Evolutionary conservation across 2,113 vertebrate genomes (phyloP).

Genomic region (Heteronetta atricapilla): DNA sequence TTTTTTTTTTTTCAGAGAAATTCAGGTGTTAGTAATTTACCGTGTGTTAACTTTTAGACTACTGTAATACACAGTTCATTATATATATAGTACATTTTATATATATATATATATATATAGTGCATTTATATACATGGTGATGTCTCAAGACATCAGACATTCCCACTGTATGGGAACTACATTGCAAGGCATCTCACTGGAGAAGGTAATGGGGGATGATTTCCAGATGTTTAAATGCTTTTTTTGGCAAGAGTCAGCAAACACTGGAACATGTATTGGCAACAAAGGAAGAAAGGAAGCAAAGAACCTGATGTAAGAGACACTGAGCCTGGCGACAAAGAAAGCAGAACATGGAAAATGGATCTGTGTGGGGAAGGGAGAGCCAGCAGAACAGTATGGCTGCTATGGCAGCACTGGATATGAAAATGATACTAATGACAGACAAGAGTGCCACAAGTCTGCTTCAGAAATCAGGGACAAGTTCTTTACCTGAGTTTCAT

Average conservation of each 20-base stretch:
- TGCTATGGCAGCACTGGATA: background rate
- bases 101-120: no score
- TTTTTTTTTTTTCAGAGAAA: background rate
- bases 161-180: background rate
- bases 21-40: background rate
- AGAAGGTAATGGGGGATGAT: conserved; percentile 62
- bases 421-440: background rate
- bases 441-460: background rate
- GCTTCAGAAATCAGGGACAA: background rate
- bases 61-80: background rate
- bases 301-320: conserved; percentile 48
- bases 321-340: background rate
- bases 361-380: background rate
- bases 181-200: conserved; percentile 39
- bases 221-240: conserved; percentile 79
- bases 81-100: no score
- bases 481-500: background rate
- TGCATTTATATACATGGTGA: background rate
- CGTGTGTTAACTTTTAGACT: background rate
- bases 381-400: background rate
- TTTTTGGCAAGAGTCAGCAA: conserved; percentile 69
- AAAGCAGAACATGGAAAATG: conserved; percentile 49
- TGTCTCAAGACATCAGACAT: background rate
- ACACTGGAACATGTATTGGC: conserved; percentile 55
- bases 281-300: conserved; percentile 48